Conservation (phyloP, 92 coral and sea anemone species). For the Heteractis magnifica region DNA sequence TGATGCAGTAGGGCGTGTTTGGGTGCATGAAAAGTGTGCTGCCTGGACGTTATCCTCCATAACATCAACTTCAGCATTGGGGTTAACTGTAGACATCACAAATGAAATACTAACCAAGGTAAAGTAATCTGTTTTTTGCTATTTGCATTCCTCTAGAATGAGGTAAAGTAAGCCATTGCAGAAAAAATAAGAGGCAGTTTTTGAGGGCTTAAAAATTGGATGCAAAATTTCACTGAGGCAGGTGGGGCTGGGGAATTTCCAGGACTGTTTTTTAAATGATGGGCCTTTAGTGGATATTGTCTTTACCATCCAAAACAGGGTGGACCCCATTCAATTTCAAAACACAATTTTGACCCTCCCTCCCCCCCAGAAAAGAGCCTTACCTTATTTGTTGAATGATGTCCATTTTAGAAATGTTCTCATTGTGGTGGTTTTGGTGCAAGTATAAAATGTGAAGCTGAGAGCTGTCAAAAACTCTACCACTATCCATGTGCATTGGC, state of each 20-base stretch:
- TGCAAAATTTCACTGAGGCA: too few relatives aligned
- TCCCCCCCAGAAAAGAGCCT: too few relatives aligned
- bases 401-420: constrained; percentile 65
- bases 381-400: neutral
- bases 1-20: constrained; percentile 77
- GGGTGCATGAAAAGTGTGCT: constrained; percentile 98
- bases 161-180: too few relatives aligned
- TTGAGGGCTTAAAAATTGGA: too few relatives aligned
- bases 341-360: too few relatives aligned
- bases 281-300: too few relatives aligned
- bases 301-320: too few relatives aligned
- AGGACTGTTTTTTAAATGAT: too few relatives aligned
- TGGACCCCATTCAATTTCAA: too few relatives aligned
- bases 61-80: constrained; percentile 58
- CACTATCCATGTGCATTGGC: constrained; percentile 98
- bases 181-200: too few relatives aligned
- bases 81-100: constrained; percentile 65
- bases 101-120: constrained; percentile 79
- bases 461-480: constrained; percentile 80
- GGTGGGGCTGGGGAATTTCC: too few relatives aligned
- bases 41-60: constrained; percentile 92
- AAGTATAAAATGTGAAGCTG: constrained; percentile 83
- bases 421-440: constrained; percentile 95
- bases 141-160: too few relatives aligned
- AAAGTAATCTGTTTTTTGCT: neutral